Conservation (phyloP, 2,888 invertebrate species). For the Epiblema foenella region DNA sequence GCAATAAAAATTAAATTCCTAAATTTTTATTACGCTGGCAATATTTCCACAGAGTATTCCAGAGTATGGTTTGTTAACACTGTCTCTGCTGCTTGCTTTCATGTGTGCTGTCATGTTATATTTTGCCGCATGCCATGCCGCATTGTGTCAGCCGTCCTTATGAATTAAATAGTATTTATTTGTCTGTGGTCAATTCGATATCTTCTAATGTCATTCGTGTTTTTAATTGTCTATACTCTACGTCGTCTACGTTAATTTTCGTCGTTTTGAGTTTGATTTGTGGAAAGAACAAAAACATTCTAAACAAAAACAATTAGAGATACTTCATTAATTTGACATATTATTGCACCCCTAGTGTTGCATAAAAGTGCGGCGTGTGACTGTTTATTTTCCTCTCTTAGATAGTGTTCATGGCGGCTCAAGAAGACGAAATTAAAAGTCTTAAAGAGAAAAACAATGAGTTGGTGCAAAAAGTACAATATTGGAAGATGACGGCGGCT, state of each 20-base stretch:
- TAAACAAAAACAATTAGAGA: conserved; percentile 14
- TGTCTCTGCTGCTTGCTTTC: too few relatives aligned
- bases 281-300: conserved; percentile 27
- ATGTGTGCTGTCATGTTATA: too few relatives aligned
- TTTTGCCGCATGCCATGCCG: conserved; percentile 1
- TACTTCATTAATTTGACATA: not conserved
- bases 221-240: conserved; percentile 28
- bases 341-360: not conserved
- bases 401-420: conserved; percentile 56
- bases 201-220: conserved; percentile 1
- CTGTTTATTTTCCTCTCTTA: conserved; percentile 5
- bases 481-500: conserved; percentile 73
- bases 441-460: conserved; percentile 73
- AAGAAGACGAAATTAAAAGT: conserved; percentile 68
- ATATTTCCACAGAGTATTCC: too few relatives aligned
- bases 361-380: not conserved
- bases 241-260: conserved; percentile 8
- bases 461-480: conserved; percentile 71
- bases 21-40: too few relatives aligned
- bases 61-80: too few relatives aligned
- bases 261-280: conserved; percentile 40
- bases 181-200: not conserved
- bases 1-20: too few relatives aligned
- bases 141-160: not conserved
- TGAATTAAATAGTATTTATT: not conserved